Evolutionary conservation across 2,888 invertebrate genomes (phyloP).

Genomic region (Aleiodes testaceus): DNA sequence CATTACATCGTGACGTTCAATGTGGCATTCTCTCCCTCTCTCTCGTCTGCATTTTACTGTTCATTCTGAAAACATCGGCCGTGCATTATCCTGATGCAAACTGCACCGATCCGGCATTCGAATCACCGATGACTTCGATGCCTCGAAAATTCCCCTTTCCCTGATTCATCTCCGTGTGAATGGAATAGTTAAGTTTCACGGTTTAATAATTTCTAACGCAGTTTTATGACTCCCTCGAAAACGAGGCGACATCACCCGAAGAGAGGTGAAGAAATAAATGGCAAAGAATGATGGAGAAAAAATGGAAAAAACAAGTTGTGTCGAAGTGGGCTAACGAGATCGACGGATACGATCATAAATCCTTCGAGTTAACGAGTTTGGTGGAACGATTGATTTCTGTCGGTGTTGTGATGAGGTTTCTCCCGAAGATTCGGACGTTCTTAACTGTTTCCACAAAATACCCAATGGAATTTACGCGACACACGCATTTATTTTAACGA

Average conservation of each 20-base stretch:
- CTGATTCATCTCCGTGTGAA: no score
- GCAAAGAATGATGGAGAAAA: background rate
- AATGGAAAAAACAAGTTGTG: background rate
- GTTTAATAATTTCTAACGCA: conserved; percentile 5
- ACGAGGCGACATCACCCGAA: no score
- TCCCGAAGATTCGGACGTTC: conserved; percentile 3
- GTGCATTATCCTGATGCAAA: conserved; percentile 37
- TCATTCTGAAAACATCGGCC: conserved; percentile 28
- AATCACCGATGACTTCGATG: conserved; percentile 58
- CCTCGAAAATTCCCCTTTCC: background rate
- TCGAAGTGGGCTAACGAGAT: conserved; percentile 36
- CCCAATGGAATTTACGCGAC: conserved; percentile 16
- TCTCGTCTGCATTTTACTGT: background rate
- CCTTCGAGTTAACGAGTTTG: conserved; percentile 49
- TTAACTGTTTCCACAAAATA: background rate
- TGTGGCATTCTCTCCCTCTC: conserved; percentile 20
- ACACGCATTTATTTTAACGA: background rate
- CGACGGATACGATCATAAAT: conserved; percentile 44
- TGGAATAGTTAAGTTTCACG: conserved; percentile 1
- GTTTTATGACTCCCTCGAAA: background rate
- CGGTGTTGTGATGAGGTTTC: conserved; percentile 9
- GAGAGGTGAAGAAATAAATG: conserved; percentile 6
- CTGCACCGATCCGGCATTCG: conserved; percentile 57
- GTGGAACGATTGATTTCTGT: conserved; percentile 44
- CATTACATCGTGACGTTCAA: conserved; percentile 51